phyloP scores from a whole-genome alignment of 1,140 invertebrate species.

The Bombus polaris region DNA sequence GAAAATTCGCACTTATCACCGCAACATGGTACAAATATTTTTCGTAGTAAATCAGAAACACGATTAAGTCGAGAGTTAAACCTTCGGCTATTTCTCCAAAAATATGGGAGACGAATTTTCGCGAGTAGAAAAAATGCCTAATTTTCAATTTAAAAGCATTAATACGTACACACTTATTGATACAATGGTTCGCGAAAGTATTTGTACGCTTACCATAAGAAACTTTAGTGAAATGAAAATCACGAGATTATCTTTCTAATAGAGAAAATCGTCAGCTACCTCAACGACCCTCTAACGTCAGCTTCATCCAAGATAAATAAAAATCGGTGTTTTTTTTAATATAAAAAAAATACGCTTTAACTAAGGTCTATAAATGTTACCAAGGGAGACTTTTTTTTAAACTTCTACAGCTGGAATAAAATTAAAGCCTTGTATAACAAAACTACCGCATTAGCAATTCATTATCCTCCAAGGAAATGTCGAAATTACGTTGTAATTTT shows the following conservation, averaged over 20 bases:
- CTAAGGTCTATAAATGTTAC: not conserved
- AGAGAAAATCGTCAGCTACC: not conserved
- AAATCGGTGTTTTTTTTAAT: not conserved
- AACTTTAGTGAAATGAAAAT: not conserved
- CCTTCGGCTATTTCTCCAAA: not conserved
- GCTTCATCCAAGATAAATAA: not conserved
- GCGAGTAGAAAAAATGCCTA: not conserved
- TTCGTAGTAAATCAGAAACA: not conserved
- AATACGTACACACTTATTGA: not conserved
- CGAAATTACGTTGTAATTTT: not conserved
- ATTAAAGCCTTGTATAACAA: too few relatives aligned
- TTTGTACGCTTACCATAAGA: too few relatives aligned
- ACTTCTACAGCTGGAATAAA: not conserved
- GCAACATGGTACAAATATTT: not conserved
- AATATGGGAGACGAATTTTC: not conserved
- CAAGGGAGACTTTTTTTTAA: not conserved
- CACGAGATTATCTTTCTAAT: not conserved
- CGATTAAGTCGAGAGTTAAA: not conserved
- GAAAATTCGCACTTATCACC: slow-evolving; percentile 10
- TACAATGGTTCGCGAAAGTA: too few relatives aligned
- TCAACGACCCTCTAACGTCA: not conserved
- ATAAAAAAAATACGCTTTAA: not conserved
- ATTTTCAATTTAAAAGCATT: not conserved
- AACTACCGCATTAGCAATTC: not conserved
- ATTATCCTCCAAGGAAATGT: not conserved